These are phyloP conservation scores for Drosophila rellima DNA, from an alignment of 2,888 invertebrate genomes.

Conservation along the genomic window DNA sequence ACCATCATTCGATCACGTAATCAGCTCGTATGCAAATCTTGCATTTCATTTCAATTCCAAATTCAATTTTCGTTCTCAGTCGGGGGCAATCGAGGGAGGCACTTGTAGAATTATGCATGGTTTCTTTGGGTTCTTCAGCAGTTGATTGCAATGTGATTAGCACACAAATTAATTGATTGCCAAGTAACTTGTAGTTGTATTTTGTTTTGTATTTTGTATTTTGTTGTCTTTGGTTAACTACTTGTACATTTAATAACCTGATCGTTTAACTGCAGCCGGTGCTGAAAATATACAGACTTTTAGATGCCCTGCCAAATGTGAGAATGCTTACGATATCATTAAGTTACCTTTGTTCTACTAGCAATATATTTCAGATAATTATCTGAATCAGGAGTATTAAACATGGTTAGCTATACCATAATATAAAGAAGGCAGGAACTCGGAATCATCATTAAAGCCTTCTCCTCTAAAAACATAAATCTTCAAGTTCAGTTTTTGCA, in stretches of 20 bases:
- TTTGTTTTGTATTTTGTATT: conserved; percentile 2
- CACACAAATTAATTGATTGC: conserved; percentile 65
- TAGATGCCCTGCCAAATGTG: background rate
- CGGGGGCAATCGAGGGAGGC: background rate
- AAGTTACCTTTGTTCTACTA: background rate
- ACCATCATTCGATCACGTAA: conserved; percentile 31
- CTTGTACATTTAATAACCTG: conserved; percentile 13
- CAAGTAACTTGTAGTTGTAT: conserved; percentile 15
- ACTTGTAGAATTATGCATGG: conserved; percentile 7
- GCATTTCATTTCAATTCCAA: conserved; percentile 25
- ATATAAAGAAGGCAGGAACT: background rate
- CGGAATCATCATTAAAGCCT: background rate
- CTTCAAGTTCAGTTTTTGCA: background rate
- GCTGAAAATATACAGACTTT: background rate
- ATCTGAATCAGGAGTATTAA: background rate
- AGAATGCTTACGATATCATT: background rate
- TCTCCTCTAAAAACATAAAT: background rate
- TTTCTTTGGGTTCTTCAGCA: conserved; percentile 26
- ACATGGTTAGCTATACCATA: background rate
- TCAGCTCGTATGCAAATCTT: conserved; percentile 41
- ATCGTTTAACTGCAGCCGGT: conserved; percentile 6
- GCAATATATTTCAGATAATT: background rate
- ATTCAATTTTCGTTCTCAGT: conserved; percentile 24
- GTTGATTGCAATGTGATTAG: conserved; percentile 54
- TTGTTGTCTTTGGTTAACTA: conserved; percentile 12